Conservation (phyloP, 1,140 invertebrate species). For the Apis cerana region DNA sequence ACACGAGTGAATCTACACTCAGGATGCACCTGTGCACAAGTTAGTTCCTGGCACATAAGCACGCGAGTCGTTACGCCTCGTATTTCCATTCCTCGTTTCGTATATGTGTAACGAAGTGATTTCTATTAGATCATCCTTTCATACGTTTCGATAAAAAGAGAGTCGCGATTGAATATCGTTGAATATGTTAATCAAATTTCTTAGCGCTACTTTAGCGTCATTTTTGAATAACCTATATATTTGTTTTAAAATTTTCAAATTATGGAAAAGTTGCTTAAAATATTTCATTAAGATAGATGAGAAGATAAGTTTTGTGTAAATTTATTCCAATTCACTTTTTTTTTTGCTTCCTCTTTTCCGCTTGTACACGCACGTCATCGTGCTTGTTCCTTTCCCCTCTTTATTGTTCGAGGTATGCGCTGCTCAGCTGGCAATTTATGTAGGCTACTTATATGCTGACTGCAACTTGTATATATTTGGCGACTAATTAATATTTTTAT, state of each 20-base stretch:
- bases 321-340: too few species aligned
- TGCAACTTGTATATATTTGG: conserved; percentile 55
- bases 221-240: too few species aligned
- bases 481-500: conserved; percentile 70
- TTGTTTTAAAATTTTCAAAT: too few species aligned
- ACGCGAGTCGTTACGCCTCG: conserved; percentile 7
- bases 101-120: conserved; percentile 57
- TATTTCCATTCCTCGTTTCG: conserved; percentile 40
- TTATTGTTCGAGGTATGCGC: conserved; percentile 37
- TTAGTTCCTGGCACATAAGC: background rate
- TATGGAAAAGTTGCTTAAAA: background rate
- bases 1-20: background rate
- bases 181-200: too few species aligned
- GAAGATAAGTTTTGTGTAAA: too few species aligned
- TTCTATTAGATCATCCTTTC: conserved; percentile 17
- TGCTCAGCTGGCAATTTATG: conserved; percentile 57
- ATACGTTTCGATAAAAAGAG: too few species aligned
- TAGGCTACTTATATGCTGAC: conserved; percentile 64
- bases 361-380: conserved; percentile 11
- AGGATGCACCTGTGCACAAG: background rate
- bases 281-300: too few species aligned
- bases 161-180: too few species aligned
- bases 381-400: conserved; percentile 7
- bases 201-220: too few species aligned
- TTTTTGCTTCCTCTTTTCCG: conserved; percentile 20